Base-by-base conservation (phyloP, 2,888 invertebrate genomes). In the Graphium colonna region DNA sequence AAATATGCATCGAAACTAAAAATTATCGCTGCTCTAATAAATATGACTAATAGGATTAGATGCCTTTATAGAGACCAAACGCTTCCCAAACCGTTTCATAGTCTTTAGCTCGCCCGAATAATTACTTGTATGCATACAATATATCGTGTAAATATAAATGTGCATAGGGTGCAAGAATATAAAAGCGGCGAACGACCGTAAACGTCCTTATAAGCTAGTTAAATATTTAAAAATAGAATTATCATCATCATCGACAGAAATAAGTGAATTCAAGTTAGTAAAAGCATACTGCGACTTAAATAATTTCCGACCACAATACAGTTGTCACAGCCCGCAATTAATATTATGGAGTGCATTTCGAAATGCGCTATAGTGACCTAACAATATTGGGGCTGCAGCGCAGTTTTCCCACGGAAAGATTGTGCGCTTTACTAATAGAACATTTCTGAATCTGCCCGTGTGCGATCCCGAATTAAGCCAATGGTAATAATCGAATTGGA, bases 1-100 rank as follows among this genome's bases (percentile, higher is more conserved):
- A 51, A 28, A 47, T 31, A 47, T 40, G 33, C 40, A 7, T 28
- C 28, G 12, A 44, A 12, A 45, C 39, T 40, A 26, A 38, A 16
- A 31, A 28, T 45, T 15, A 45, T 45, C 39, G 10, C 38, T 39
- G 44, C 33, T 46, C 9, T 5, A 51, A 10, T 17, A 12, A 40
- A 48, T 40, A 44, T 45, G 28, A 51, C 45, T 45, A 40, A 31
- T 40, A 51, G 31, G 45, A 40, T 40, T 44, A n/a, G 45, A 16
- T 51, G 45, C 40, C 38, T 12, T 28, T 44, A 17, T 31, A 18
- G 17, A 36, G 15, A 18, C 4, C 15, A 10, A 45, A 33, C n/a
- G 1, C 38, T 45, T 26, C 21, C 26, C 13, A 26, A 16, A n/a
- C 5, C 16, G 26, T 17, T 36, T 18, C 17, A 16, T 5, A 31